Evolutionary conservation across 2,888 invertebrate genomes (phyloP).

Genomic region (Acrobasis suavella): DNA sequence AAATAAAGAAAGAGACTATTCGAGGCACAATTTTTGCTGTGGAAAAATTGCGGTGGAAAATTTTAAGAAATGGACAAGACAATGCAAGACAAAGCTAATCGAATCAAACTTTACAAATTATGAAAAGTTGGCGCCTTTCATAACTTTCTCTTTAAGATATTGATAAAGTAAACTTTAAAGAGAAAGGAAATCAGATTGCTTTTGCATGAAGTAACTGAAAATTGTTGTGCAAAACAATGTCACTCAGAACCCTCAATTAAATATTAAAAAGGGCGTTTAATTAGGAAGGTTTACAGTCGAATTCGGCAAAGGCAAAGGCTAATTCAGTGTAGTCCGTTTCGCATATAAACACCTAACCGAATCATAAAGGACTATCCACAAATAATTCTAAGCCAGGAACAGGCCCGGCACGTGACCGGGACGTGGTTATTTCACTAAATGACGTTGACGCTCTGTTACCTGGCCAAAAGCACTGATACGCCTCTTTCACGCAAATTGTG

Average conservation of each 20-base stretch:
- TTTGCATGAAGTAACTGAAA: too few species aligned
- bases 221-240: constrained; percentile 41
- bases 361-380: constrained; percentile 8
- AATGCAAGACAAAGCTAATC: too few species aligned
- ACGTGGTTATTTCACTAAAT: not conserved
- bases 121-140: too few species aligned
- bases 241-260: constrained; percentile 31
- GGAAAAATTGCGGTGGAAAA: not conserved
- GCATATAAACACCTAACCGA: constrained; percentile 34
- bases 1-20: not conserved
- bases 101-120: too few species aligned
- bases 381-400: not conserved
- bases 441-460: too few species aligned
- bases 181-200: too few species aligned
- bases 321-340: constrained; percentile 40
- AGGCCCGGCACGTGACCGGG: not conserved
- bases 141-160: too few species aligned
- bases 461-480: too few species aligned
- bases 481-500: too few species aligned
- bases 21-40: not conserved
- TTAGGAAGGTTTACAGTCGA: constrained; percentile 46
- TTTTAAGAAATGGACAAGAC: not conserved
- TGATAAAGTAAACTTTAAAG: too few species aligned
- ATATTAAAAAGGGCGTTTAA: not conserved
- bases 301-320: constrained; percentile 48